These are phyloP conservation scores for Platysteira castanea DNA, from an alignment of 2,113 vertebrate genomes.

Conservation along the genomic window DNA sequence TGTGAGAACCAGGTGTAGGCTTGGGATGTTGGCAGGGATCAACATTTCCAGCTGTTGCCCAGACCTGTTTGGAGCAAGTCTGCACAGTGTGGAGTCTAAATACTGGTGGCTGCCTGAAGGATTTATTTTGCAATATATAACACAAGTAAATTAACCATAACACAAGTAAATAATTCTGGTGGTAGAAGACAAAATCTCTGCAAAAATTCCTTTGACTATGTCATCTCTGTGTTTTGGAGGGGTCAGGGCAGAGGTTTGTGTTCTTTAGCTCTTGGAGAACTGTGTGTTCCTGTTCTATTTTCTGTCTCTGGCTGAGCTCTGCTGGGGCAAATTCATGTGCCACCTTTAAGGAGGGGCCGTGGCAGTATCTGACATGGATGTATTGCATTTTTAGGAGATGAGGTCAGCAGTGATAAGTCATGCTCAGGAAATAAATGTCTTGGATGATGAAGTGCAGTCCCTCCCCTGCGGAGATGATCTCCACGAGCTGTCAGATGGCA, in stretches of 20 bases:
- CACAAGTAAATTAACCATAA: background rate
- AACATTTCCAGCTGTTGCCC: background rate
- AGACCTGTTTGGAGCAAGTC: slow-evolving; percentile 18
- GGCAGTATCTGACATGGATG: background rate
- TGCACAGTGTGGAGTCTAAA: background rate
- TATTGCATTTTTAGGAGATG: background rate
- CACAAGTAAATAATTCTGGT: background rate
- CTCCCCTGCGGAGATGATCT: background rate
- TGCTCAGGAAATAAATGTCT: background rate
- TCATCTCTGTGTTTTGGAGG: background rate
- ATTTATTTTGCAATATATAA: background rate
- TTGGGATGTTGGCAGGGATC: background rate
- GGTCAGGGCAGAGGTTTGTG: background rate
- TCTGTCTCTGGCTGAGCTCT: background rate
- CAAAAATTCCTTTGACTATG: background rate
- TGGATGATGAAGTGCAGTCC: background rate
- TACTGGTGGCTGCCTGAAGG: background rate
- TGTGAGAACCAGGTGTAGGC: background rate
- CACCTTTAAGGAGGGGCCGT: background rate
- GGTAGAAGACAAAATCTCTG: background rate
- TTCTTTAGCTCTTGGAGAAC: background rate
- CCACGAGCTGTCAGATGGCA: background rate
- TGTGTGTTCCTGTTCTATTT: accelerated
- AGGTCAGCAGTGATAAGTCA: background rate
- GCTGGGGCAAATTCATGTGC: background rate